These are phyloP conservation scores for Lysandra coridon DNA, from an alignment of 2,888 invertebrate genomes.

Conservation along the genomic window DNA sequence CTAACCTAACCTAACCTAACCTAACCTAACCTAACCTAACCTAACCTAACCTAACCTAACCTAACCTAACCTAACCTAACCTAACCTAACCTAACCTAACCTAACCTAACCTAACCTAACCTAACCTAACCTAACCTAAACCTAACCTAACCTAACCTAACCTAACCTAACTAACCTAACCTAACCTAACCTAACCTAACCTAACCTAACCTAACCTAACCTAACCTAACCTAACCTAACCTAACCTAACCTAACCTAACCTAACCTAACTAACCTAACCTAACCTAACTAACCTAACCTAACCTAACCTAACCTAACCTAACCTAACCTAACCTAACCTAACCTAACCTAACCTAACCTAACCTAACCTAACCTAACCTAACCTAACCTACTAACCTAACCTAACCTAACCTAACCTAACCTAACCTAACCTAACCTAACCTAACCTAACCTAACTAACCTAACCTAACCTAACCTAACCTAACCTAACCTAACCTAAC, in stretches of 20 bases:
- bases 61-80: slow-evolving; percentile 41
- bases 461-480: slow-evolving; percentile 40
- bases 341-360: too few species aligned
- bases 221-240: slow-evolving; percentile 33
- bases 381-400: slow-evolving; percentile 25
- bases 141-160: slow-evolving; percentile 40
- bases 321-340: slow-evolving; percentile 28
- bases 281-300: slow-evolving; percentile 27
- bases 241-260: slow-evolving; percentile 39
- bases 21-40: slow-evolving; percentile 41
- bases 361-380: slow-evolving; percentile 21
- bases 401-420: slow-evolving; percentile 32
- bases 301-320: slow-evolving; percentile 32
- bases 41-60: slow-evolving; percentile 35
- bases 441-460: slow-evolving; percentile 40
- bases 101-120: background rate
- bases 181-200: background rate
- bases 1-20: slow-evolving; percentile 41
- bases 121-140: slow-evolving; percentile 23
- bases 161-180: slow-evolving; percentile 40
- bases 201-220: slow-evolving; percentile 38
- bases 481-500: slow-evolving; percentile 26
- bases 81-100: slow-evolving; percentile 40
- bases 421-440: slow-evolving; percentile 38
- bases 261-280: slow-evolving; percentile 36